Evolutionary conservation across 2,113 vertebrate genomes (phyloP).

Genomic region (Petrocephalus zakoni): DNA sequence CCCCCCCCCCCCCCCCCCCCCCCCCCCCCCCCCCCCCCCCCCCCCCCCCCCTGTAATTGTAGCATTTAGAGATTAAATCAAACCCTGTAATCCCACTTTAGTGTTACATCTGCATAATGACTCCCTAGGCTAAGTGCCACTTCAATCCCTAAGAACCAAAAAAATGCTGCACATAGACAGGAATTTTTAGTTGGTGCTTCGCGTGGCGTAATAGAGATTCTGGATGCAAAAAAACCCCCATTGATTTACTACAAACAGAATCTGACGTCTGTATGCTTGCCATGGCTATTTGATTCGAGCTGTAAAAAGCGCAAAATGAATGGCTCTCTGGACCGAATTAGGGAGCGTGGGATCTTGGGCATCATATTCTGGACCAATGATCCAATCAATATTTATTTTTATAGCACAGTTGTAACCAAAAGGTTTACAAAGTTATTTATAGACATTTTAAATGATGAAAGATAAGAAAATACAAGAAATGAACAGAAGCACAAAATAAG

Average conservation of each 20-base stretch:
- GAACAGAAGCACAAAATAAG: background rate
- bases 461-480: background rate
- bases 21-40: too few species aligned
- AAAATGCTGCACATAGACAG: background rate
- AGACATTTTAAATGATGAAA: background rate
- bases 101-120: constrained; percentile 19
- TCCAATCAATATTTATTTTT: background rate
- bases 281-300: background rate
- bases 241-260: background rate
- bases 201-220: background rate
- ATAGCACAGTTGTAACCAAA: background rate
- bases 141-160: background rate
- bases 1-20: too few species aligned
- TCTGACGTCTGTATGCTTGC: background rate
- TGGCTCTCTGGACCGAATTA: background rate
- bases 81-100: constrained; percentile 23
- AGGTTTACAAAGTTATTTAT: background rate
- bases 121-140: background rate
- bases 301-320: background rate
- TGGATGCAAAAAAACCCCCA: background rate
- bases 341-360: background rate
- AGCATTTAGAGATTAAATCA: constrained; percentile 28
- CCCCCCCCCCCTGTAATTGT: constrained; percentile 31
- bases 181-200: background rate
- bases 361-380: background rate